Conservation (phyloP, 2,888 invertebrate species). For the Drosophila falleni region DNA sequence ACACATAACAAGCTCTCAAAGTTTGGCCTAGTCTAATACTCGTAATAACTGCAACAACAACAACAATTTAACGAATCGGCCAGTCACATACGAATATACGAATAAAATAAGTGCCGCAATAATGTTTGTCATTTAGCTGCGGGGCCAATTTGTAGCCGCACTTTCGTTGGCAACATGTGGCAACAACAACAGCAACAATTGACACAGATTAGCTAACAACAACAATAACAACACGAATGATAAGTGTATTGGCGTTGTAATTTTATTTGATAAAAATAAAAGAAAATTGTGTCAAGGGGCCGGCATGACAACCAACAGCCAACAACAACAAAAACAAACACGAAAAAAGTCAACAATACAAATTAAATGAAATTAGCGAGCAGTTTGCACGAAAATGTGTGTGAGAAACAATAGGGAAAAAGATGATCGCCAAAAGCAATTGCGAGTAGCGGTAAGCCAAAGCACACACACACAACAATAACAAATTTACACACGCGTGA, state of each 20-base stretch:
- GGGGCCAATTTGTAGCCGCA: slow-evolving; percentile 57
- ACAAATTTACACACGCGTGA: slow-evolving; percentile 50
- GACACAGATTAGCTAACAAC: slow-evolving; percentile 56
- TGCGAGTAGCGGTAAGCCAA: slow-evolving; percentile 32
- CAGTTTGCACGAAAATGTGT: slow-evolving; percentile 70
- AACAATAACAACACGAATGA: slow-evolving; percentile 34
- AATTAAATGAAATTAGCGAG: slow-evolving; percentile 78
- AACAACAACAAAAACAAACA: slow-evolving; percentile 19
- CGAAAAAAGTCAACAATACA: slow-evolving; percentile 41
- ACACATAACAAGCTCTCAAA: slow-evolving; percentile 24
- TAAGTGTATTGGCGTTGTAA: slow-evolving; percentile 62
- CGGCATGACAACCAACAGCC: slow-evolving; percentile 52
- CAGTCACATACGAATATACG: slow-evolving; percentile 33
- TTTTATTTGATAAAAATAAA: slow-evolving; percentile 66
- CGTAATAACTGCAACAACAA: slow-evolving; percentile 30
- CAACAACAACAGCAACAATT: slow-evolving; percentile 55
- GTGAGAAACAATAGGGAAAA: slow-evolving; percentile 52
- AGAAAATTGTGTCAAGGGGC: slow-evolving; percentile 82
- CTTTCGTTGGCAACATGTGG: slow-evolving; percentile 66
- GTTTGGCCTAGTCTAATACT: slow-evolving; percentile 23
- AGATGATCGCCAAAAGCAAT: slow-evolving; percentile 42
- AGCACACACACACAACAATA: slow-evolving; percentile 27
- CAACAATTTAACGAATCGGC: slow-evolving; percentile 36
- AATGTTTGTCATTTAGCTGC: slow-evolving; percentile 62
- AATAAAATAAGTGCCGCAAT: slow-evolving; percentile 17